phyloP scores from a whole-genome alignment of 2,113 vertebrate species.

The Xyrauchen texanus region DNA sequence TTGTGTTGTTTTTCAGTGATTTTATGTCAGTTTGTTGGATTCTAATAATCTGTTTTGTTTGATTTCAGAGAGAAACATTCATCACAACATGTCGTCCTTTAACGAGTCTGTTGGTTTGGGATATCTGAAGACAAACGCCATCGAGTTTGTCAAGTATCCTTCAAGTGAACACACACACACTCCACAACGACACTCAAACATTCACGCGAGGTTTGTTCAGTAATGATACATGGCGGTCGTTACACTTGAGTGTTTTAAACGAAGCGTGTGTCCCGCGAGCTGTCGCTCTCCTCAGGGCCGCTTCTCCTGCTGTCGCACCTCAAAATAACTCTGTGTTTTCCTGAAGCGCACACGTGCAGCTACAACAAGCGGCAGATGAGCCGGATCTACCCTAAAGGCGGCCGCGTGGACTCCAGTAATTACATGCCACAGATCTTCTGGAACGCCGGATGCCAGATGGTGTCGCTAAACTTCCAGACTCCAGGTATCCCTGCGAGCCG shows the following conservation, averaged over 20 bases:
- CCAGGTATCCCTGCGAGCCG: conserved; percentile 81
- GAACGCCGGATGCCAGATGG: conserved; percentile 99
- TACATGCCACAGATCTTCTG: conserved; percentile 99
- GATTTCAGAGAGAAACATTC: conserved; percentile 86
- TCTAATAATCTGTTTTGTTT: too few relatives aligned
- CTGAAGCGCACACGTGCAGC: conserved; percentile 82
- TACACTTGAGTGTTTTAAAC: too few relatives aligned
- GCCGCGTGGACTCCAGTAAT: conserved; percentile 99
- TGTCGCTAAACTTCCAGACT: conserved; percentile 99
- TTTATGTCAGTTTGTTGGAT: too few relatives aligned
- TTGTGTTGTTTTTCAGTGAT: background rate
- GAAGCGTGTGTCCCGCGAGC: too few relatives aligned
- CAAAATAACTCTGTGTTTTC: conserved; percentile 75
- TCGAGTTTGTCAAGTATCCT: conserved; percentile 99
- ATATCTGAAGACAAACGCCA: conserved; percentile 98
- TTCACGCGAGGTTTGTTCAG: too few relatives aligned
- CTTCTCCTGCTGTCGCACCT: conserved; percentile 62
- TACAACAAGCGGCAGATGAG: conserved; percentile 99
- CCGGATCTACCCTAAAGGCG: conserved; percentile 99
- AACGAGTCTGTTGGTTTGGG: conserved; percentile 96
- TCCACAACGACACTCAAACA: too few relatives aligned
- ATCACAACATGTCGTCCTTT: conserved; percentile 99
- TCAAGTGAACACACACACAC: conserved; percentile 14
- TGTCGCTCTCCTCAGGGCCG: too few relatives aligned
- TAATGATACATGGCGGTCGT: too few relatives aligned